phyloP scores from a whole-genome alignment of 2,888 invertebrate genomes.

The Margaritifera margaritifera region DNA sequence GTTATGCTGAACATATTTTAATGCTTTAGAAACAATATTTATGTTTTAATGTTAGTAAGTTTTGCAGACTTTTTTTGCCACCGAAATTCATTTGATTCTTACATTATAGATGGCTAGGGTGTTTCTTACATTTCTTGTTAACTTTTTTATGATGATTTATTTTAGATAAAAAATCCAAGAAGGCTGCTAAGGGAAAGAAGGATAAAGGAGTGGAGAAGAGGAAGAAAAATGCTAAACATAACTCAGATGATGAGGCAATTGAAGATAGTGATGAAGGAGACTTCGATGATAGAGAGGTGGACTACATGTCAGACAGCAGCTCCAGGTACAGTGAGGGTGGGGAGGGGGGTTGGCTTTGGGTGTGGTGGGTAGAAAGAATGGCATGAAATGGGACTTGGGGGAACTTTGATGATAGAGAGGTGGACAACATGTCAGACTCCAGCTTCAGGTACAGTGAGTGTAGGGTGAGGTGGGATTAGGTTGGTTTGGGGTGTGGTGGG shows the following conservation, averaged over 20 bases:
- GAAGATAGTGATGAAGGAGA: slow-evolving; percentile 99
- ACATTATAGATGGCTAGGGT: neutral
- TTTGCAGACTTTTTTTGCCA: no score
- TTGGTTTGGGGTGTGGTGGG: no score
- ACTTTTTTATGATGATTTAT: slow-evolving; percentile 1
- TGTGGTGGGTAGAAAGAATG: no score
- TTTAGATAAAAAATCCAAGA: slow-evolving; percentile 46
- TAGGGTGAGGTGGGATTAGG: no score
- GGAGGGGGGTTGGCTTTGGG: no score
- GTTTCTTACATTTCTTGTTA: neutral
- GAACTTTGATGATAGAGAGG: slow-evolving; percentile 79
- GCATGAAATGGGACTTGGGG: no score
- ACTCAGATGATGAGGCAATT: slow-evolving; percentile 84
- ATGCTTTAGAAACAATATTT: no score
- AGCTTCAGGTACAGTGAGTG: slow-evolving; percentile 42
- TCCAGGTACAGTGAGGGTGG: slow-evolving; percentile 33
- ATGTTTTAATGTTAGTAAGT: no score
- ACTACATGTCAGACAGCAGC: slow-evolving; percentile 88
- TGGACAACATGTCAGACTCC: slow-evolving; percentile 91
- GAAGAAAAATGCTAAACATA: slow-evolving; percentile 80
- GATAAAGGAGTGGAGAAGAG: slow-evolving; percentile 76
- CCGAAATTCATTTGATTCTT: no score
- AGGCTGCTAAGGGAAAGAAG: slow-evolving; percentile 44
- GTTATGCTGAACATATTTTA: no score
- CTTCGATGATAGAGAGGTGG: slow-evolving; percentile 93